These are phyloP conservation scores for Sander lucioperca DNA, from an alignment of 2,113 vertebrate genomes.

Conservation along the genomic window DNA sequence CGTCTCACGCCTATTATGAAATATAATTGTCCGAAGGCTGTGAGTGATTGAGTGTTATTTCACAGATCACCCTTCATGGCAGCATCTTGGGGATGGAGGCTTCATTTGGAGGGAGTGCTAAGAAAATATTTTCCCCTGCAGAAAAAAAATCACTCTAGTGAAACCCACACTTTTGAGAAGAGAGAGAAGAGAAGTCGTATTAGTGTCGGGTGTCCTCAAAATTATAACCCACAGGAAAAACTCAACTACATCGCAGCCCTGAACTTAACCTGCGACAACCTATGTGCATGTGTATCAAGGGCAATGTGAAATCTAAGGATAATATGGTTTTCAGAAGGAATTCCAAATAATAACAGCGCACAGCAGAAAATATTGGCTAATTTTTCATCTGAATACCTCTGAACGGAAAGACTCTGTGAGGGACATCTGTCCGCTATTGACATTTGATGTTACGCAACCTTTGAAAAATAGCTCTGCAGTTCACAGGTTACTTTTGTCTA, in stretches of 20 bases:
- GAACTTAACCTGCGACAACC: slow-evolving; percentile 8
- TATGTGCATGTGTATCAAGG: background rate
- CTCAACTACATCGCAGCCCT: background rate
- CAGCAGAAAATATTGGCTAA: background rate
- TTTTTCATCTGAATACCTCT: background rate
- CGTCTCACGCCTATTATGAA: slow-evolving; percentile 1
- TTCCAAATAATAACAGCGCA: background rate
- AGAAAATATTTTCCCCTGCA: slow-evolving; percentile 41
- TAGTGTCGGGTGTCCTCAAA: background rate
- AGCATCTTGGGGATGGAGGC: background rate
- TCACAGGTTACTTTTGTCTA: slow-evolving; percentile 8
- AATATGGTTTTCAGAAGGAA: slow-evolving; percentile 14
- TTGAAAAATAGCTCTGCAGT: background rate
- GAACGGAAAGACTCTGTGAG: slow-evolving; percentile 5
- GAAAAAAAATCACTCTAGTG: slow-evolving; percentile 2
- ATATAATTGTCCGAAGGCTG: slow-evolving; percentile 23
- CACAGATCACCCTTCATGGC: slow-evolving; percentile 30
- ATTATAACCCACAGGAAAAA: slow-evolving; percentile 13
- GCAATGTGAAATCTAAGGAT: slow-evolving; percentile 18
- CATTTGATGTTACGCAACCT: slow-evolving; percentile 1
- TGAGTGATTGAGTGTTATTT: slow-evolving; percentile 30
- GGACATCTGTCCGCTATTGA: slow-evolving; percentile 18
- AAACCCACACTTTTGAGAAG: slow-evolving; percentile 24
- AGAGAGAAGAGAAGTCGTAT: background rate
- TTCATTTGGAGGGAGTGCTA: background rate